phyloP scores from a whole-genome alignment of 2,888 invertebrate species.

The Drosophila peninsularis region DNA sequence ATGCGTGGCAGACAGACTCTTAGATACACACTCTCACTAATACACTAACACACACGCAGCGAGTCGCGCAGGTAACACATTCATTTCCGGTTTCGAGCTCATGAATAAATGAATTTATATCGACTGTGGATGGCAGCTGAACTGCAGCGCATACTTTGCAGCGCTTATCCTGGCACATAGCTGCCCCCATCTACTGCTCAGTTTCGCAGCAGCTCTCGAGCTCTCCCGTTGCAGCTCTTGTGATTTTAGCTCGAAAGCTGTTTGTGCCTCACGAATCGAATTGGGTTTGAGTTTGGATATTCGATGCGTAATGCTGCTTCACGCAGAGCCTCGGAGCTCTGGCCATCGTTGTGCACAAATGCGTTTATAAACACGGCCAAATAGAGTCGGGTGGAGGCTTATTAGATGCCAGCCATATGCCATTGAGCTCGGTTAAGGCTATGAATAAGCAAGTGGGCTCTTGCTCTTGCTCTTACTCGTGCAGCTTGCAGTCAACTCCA shows the following conservation, averaged over 20 bases:
- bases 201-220: neutral
- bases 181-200: neutral
- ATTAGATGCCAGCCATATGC: constrained; percentile 20
- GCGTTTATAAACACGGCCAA: constrained; percentile 57
- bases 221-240: constrained; percentile 7
- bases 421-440: constrained; percentile 6
- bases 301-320: constrained; percentile 18
- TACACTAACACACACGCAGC: constrained; percentile 8
- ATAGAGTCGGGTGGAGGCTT: constrained; percentile 38
- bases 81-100: constrained; percentile 75
- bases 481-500: neutral
- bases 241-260: constrained; percentile 30
- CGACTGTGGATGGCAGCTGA: constrained; percentile 68
- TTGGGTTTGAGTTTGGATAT: constrained; percentile 26
- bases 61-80: constrained; percentile 45
- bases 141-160: constrained; percentile 62
- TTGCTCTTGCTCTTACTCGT: neutral
- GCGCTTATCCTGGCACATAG: constrained; percentile 44
- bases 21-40: neutral
- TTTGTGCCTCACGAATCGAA: constrained; percentile 33
- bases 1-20: constrained; percentile 42
- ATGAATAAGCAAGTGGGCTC: constrained; percentile 17
- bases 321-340: constrained; percentile 8
- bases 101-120: constrained; percentile 80
- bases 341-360: constrained; percentile 51